These are phyloP conservation scores for Synaphobranchus kaupii DNA, from an alignment of 2,797 vertebrate genomes.

Conservation along the genomic window DNA sequence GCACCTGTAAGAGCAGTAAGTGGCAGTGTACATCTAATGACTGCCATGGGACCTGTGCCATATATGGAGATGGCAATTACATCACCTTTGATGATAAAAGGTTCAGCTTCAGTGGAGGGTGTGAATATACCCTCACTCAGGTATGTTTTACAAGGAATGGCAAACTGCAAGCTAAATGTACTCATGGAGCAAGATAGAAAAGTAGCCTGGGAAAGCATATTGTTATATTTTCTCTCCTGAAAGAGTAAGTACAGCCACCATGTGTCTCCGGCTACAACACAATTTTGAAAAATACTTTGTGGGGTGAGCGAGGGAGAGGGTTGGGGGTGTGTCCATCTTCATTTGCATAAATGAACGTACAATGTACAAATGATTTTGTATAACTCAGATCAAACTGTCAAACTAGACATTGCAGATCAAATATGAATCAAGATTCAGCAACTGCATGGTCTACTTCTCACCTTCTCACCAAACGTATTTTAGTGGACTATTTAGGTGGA, in stretches of 20 bases:
- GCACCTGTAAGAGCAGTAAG: conserved; percentile 76
- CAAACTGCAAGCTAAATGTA: background rate
- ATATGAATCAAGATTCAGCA: no score
- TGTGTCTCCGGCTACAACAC: no score
- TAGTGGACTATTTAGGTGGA: no score
- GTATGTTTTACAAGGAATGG: conserved; percentile 57
- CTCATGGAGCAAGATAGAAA: background rate
- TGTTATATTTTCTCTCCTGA: background rate
- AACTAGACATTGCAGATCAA: no score
- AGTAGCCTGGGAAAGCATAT: background rate
- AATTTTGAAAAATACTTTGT: no score
- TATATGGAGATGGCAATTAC: conserved; percentile 91
- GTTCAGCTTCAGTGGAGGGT: conserved; percentile 85
- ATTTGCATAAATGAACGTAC: no score
- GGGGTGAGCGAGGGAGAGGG: no score
- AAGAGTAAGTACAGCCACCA: background rate
- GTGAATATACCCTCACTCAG: conserved; percentile 89
- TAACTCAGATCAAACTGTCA: no score
- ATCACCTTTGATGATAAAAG: conserved; percentile 87
- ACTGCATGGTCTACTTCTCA: no score
- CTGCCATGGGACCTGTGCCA: conserved; percentile 81
- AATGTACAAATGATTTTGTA: no score
- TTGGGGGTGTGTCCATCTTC: no score
- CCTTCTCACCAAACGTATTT: no score
- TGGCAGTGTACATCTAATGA: conserved; percentile 80